Conservation (phyloP, 2,113 vertebrate genomes). For the Bos javanicus region DNA sequence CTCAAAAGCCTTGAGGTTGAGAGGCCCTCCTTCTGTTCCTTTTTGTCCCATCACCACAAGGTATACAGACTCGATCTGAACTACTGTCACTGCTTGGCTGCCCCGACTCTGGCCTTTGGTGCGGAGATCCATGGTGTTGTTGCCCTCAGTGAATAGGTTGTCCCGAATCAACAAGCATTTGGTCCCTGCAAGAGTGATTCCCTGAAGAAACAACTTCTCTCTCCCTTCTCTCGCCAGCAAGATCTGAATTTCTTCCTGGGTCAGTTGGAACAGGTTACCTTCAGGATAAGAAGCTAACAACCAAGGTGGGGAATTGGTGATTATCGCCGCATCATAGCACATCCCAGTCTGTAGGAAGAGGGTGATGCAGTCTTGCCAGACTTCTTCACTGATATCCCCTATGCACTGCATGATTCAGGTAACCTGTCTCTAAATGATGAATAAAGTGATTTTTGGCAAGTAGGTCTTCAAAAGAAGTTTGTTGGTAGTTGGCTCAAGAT, state of each 20-base stretch:
- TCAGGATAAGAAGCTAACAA: constrained; percentile 44
- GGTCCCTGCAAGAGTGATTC: constrained; percentile 65
- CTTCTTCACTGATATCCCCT: background rate
- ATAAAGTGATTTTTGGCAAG: background rate
- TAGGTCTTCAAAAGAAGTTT: background rate
- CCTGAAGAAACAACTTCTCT: constrained; percentile 56
- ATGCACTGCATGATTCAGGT: constrained; percentile 28
- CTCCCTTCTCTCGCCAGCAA: constrained; percentile 52
- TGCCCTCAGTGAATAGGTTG: constrained; percentile 51
- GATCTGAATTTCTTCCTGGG: constrained; percentile 61
- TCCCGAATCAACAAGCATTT: constrained; percentile 67
- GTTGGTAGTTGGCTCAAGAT: background rate
- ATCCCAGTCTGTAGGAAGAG: constrained; percentile 8
- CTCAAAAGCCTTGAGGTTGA: constrained; percentile 73
- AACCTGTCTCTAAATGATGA: background rate
- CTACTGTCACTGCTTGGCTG: constrained; percentile 52
- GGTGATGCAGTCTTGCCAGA: constrained; percentile 50
- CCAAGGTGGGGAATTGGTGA: constrained; percentile 48
- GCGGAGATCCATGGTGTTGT: constrained; percentile 69
- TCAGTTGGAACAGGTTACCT: constrained; percentile 47
- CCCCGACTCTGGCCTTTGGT: constrained; percentile 58
- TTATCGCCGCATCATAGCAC: constrained; percentile 48
- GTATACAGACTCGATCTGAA: constrained; percentile 54
- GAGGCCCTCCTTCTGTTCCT: constrained; percentile 60
- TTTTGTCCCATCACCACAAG: constrained; percentile 68